phyloP scores from a whole-genome alignment of 2,888 invertebrate genomes.

The Psococerastis gibbosa region DNA sequence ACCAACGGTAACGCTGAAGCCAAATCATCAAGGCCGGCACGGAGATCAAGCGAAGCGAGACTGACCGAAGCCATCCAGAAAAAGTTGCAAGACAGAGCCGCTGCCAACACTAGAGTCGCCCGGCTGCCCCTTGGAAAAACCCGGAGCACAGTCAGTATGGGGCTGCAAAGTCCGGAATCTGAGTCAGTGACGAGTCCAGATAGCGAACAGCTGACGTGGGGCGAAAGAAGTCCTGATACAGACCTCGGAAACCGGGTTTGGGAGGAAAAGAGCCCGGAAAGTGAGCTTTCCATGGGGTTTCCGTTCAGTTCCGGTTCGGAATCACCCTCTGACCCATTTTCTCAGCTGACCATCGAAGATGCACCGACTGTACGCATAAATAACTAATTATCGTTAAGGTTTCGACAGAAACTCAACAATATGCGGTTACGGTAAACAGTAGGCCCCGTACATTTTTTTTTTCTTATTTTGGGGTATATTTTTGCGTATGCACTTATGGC shows the following conservation, averaged over 20 bases:
- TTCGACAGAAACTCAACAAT: too few species aligned
- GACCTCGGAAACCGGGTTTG: constrained; percentile 14
- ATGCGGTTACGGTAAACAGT: too few species aligned
- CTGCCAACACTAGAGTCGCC: neutral
- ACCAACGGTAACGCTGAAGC: constrained; percentile 1
- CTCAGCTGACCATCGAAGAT: constrained; percentile 25
- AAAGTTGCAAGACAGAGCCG: neutral
- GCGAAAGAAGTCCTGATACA: neutral
- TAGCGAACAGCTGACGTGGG: neutral
- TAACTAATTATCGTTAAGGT: too few species aligned
- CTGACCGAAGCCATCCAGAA: neutral
- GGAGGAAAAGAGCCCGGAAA: constrained; percentile 15
- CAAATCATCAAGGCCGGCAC: neutral
- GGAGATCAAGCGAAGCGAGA: neutral
- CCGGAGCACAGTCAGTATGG: neutral
- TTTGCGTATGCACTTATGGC: too few species aligned
- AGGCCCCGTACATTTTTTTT: too few species aligned
- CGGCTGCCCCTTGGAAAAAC: neutral
- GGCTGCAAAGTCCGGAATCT: neutral
- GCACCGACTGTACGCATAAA: too few species aligned
- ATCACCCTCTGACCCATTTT: constrained; percentile 32
- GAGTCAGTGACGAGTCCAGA: neutral
- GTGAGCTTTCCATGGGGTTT: constrained; percentile 12
- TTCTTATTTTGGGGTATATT: too few species aligned
- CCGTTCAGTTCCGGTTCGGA: constrained; percentile 31